Conservation (phyloP, 2,888 invertebrate genomes). For the Allacma fusca region DNA sequence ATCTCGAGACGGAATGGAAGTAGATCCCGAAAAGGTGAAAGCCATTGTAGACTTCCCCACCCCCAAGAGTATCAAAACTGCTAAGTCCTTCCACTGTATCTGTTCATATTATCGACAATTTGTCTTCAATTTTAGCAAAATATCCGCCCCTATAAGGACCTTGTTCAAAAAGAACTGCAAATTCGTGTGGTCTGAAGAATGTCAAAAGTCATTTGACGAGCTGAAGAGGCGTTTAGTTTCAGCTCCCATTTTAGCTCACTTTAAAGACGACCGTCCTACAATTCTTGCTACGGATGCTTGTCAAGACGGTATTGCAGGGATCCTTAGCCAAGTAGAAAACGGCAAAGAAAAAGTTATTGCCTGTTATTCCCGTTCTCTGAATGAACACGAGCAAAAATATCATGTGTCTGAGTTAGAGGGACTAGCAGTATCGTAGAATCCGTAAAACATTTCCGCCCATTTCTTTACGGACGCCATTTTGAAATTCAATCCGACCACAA, state of each 20-base stretch:
- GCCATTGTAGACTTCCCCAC: constrained; percentile 36
- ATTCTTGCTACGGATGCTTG: constrained; percentile 43
- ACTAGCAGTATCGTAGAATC: constrained; percentile 63
- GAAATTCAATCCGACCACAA: constrained; percentile 62
- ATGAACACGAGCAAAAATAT: constrained; percentile 62
- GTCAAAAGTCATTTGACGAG: constrained; percentile 24
- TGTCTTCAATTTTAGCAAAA: no score
- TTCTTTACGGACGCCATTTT: constrained; percentile 62
- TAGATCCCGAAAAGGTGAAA: constrained; percentile 33
- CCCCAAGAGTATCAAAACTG: constrained; percentile 36
- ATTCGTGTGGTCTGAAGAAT: no score
- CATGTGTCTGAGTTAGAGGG: constrained; percentile 64
- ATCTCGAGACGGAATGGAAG: background rate
- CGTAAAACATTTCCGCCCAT: constrained; percentile 63
- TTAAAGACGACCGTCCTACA: background rate
- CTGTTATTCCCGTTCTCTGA: constrained; percentile 62
- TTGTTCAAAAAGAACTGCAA: no score
- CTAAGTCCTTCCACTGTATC: constrained; percentile 35
- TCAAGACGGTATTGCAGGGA: constrained; percentile 6
- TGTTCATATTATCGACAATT: no score
- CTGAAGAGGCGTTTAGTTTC: constrained; percentile 32
- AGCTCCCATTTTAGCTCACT: constrained; percentile 34
- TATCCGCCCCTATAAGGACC: no score
- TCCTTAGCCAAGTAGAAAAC: constrained; percentile 14
- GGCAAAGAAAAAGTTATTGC: constrained; percentile 60